Percentiles rank a stretch among this genome's conserved stretches.
phyloP scores from a whole-genome alignment of 2,888 invertebrate species.

The Nezara viridula region DNA sequence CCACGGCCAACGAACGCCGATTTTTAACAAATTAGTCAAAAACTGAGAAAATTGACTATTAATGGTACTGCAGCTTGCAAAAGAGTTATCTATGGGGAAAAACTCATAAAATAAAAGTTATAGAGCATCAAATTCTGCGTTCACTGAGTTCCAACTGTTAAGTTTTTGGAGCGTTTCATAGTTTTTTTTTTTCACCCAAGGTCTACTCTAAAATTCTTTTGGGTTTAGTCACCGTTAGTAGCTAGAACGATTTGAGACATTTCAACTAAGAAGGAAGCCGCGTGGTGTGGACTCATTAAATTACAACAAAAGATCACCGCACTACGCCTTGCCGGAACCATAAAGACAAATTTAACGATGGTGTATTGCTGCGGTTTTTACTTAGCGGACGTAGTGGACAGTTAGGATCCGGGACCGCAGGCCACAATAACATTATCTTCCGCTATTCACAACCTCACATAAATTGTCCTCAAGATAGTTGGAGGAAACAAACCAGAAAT shows the following conservation, averaged over 20 bases:
- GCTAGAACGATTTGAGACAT: background rate
- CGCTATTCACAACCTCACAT: background rate
- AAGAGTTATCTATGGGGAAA: no score
- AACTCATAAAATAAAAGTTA: no score
- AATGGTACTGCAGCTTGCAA: no score
- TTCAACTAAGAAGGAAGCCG: background rate
- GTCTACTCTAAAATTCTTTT: no score
- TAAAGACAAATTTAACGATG: background rate
- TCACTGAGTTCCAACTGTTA: no score
- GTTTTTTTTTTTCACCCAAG: no score
- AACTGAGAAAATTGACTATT: no score
- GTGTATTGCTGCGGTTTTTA: background rate
- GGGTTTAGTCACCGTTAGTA: background rate
- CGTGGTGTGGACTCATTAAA: background rate
- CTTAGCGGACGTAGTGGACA: background rate
- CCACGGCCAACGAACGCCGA: no score
- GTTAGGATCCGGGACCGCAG: slow-evolving; percentile 24
- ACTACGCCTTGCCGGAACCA: background rate
- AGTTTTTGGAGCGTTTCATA: no score
- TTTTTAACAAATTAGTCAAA: no score
- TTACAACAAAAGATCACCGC: background rate
- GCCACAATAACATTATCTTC: slow-evolving; percentile 19
- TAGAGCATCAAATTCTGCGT: no score
- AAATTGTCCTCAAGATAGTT: background rate
- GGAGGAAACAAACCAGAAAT: background rate